These are phyloP conservation scores for Sceloporus tristichus DNA, from an alignment of 2,113 vertebrate genomes.

Conservation along the genomic window DNA sequence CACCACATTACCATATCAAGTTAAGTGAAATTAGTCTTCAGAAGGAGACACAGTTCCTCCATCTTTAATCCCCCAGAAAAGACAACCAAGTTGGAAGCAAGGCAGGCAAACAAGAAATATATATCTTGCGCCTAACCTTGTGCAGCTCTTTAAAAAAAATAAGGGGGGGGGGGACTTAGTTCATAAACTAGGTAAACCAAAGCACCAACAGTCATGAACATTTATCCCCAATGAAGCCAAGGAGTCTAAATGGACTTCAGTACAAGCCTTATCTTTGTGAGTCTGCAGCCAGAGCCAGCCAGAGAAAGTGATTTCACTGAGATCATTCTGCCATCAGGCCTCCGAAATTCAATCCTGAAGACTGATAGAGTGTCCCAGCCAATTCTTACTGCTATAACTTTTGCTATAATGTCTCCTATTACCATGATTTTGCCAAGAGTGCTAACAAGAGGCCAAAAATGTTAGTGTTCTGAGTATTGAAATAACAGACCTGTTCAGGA, in stretches of 20 bases:
- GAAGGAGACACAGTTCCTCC: background rate
- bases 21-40: background rate
- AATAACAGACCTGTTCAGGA: conserved; percentile 49
- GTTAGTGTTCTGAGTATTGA: conserved; percentile 49
- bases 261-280: background rate
- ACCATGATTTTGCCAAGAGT: conserved; percentile 71
- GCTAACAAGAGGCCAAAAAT: conserved; percentile 64
- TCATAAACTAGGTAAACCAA: background rate
- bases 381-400: conserved; percentile 60
- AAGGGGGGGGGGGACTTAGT: background rate
- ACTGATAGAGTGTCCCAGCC: conserved; percentile 56
- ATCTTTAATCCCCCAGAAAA: conserved; percentile 56
- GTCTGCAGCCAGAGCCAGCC: conserved; percentile 66
- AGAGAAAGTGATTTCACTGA: conserved; percentile 74
- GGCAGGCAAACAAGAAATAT: conserved; percentile 66
- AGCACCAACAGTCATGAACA: background rate
- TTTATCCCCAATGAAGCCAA: background rate
- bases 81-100: conserved; percentile 65
- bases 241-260: background rate
- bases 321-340: conserved; percentile 65
- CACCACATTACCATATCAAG: background rate
- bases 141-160: background rate
- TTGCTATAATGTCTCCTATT: conserved; percentile 65
- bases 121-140: conserved; percentile 56
- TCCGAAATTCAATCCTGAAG: conserved; percentile 49